phyloP scores from a whole-genome alignment of 2,797 vertebrate genomes.

The Enteromius paludinosus region DNA sequence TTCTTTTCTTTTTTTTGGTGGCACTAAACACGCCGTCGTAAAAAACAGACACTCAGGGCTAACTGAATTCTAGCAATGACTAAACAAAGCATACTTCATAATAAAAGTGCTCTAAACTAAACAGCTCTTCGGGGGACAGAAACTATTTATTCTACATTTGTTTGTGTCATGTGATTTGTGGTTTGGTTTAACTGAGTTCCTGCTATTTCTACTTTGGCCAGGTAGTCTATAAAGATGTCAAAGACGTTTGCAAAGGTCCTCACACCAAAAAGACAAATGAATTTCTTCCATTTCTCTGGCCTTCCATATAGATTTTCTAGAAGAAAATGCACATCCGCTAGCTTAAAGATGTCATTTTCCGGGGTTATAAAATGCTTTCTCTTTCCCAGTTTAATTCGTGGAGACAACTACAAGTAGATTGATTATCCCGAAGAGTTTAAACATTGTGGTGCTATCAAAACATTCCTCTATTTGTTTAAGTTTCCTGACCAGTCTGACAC shows the following conservation, averaged over 20 bases:
- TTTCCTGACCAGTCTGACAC: slow-evolving; percentile 6
- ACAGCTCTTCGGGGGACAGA: slow-evolving; percentile 2
- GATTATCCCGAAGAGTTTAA: slow-evolving; percentile 18
- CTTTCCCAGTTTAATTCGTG: not conserved
- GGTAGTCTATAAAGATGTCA: slow-evolving; percentile 10
- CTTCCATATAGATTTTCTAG: not conserved
- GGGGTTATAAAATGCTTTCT: not conserved
- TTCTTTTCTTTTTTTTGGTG: no score
- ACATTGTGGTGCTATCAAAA: slow-evolving; percentile 4
- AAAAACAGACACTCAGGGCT: not conserved
- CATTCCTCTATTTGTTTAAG: slow-evolving; percentile 20
- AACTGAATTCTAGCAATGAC: not conserved
- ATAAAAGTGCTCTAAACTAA: slow-evolving; percentile 8
- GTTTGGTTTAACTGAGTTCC: slow-evolving; percentile 22
- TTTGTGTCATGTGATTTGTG: slow-evolving; percentile 30
- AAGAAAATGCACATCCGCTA: not conserved
- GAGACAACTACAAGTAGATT: not conserved
- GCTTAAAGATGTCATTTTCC: not conserved
- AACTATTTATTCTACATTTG: not conserved
- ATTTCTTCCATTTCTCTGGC: not conserved
- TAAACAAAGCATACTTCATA: slow-evolving; percentile 16
- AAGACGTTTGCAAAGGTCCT: slow-evolving; percentile 7
- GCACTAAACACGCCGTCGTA: no score
- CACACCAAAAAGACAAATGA: not conserved
- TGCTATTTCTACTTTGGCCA: slow-evolving; percentile 8